Evolutionary conservation across 2,888 invertebrate genomes (phyloP).

Genomic region (Ennomos fuscantarius): DNA sequence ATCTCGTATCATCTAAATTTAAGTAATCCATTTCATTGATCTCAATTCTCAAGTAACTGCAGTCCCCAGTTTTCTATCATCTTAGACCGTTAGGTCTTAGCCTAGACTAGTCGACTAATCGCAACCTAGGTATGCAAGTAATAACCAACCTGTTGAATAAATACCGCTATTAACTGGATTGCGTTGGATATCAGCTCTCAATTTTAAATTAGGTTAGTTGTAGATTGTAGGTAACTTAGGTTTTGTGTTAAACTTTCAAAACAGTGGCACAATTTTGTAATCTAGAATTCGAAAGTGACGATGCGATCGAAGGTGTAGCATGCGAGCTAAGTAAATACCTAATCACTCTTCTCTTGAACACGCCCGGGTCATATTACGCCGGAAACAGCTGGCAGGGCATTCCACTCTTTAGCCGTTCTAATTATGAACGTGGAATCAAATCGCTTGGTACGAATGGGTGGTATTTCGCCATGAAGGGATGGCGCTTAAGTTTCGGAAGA

Average conservation of each 20-base stretch:
- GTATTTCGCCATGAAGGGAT: too few species aligned
- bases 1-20: constrained; percentile 41
- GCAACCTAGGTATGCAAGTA: constrained; percentile 44
- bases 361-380: too few species aligned
- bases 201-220: constrained; percentile 9
- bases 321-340: too few species aligned
- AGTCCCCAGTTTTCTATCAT: constrained; percentile 49
- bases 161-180: constrained; percentile 15
- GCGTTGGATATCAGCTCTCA: constrained; percentile 1
- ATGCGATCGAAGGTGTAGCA: too few species aligned
- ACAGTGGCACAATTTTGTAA: too few species aligned
- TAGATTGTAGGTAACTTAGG: neutral
- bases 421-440: too few species aligned
- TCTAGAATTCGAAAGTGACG: too few species aligned
- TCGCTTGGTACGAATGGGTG: too few species aligned
- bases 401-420: too few species aligned
- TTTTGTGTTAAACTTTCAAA: neutral
- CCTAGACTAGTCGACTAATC: constrained; percentile 53
- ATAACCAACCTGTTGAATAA: constrained; percentile 16
- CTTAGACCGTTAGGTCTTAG: constrained; percentile 60
- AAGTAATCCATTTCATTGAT: constrained; percentile 49
- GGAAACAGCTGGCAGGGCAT: too few species aligned
- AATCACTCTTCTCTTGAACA: too few species aligned
- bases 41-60: constrained; percentile 58
- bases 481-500: too few species aligned